Evolutionary conservation across 2,113 vertebrate genomes (phyloP).

Genomic region (Apistogramma diplotaenia): DNA sequence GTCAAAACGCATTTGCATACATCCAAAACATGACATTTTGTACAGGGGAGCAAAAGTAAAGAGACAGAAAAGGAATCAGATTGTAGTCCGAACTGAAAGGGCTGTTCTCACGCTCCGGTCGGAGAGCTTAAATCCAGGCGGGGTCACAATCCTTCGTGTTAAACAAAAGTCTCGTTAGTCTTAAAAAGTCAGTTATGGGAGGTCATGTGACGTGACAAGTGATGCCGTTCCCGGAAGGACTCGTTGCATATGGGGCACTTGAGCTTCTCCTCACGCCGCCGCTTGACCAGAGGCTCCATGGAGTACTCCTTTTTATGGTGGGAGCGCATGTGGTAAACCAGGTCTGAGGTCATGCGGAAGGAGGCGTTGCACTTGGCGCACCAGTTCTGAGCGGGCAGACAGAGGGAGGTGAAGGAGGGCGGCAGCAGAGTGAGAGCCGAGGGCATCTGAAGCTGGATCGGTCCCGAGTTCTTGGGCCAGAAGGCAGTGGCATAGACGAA

Average conservation of each 20-base stretch:
- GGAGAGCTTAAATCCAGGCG: slow-evolving; percentile 31
- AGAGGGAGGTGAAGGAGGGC: slow-evolving; percentile 95
- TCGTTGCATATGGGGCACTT: slow-evolving; percentile 98
- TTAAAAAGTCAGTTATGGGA: slow-evolving; percentile 87
- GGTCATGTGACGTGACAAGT: slow-evolving; percentile 98
- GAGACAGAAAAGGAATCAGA: slow-evolving; percentile 31
- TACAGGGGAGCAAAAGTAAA: slow-evolving; percentile 46
- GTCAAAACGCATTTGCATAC: slow-evolving; percentile 91
- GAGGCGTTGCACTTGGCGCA: slow-evolving; percentile 98
- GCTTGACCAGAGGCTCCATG: slow-evolving; percentile 92
- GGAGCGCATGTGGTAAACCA: slow-evolving; percentile 98
- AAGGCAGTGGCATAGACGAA: slow-evolving; percentile 92
- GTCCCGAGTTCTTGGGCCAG: slow-evolving; percentile 91
- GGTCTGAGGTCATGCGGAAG: slow-evolving; percentile 98
- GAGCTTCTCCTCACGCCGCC: slow-evolving; percentile 94
- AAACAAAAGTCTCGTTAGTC: background rate
- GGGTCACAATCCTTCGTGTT: background rate
- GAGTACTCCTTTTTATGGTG: slow-evolving; percentile 97
- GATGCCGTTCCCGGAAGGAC: slow-evolving; percentile 95
- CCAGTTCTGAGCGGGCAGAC: slow-evolving; percentile 97
- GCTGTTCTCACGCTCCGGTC: slow-evolving; percentile 32
- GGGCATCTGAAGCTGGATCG: slow-evolving; percentile 92
- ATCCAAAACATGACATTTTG: slow-evolving; percentile 86
- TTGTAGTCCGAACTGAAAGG: slow-evolving; percentile 86
- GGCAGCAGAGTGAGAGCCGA: slow-evolving; percentile 93